phyloP scores from a whole-genome alignment of 2,797 vertebrate genomes.

The Spheniscus humboldti region DNA sequence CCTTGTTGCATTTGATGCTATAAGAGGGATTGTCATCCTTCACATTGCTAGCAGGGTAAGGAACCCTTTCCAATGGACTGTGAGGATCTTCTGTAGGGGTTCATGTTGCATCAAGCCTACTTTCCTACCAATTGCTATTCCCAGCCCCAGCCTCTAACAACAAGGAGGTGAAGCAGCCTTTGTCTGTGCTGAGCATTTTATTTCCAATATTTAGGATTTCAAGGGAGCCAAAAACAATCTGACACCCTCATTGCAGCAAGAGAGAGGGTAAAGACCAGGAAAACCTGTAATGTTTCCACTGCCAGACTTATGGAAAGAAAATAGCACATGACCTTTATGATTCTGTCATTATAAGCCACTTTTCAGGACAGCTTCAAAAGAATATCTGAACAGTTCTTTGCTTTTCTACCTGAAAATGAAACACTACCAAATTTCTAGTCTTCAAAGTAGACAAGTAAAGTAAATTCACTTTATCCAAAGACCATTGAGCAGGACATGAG shows the following conservation, averaged over 20 bases:
- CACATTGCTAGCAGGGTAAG: neutral
- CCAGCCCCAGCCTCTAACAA: neutral
- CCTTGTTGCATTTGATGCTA: neutral
- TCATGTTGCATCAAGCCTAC: neutral
- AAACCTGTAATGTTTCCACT: conserved; percentile 34
- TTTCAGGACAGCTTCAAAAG: conserved; percentile 41
- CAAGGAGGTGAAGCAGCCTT: neutral
- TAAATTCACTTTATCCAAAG: conserved; percentile 33
- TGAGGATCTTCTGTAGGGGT: neutral
- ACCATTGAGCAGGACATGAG: neutral
- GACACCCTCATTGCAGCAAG: neutral
- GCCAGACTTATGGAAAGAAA: conserved; percentile 52
- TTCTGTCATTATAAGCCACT: conserved; percentile 39
- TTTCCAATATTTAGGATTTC: neutral
- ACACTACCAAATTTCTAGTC: neutral
- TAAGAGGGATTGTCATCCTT: neutral
- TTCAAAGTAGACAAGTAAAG: conserved; percentile 20
- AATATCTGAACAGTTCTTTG: conserved; percentile 33
- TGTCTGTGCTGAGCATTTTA: neutral
- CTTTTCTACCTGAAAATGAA: conserved; percentile 43
- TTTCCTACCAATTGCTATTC: neutral
- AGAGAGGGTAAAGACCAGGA: neutral
- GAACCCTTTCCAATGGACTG: neutral
- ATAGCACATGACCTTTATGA: conserved; percentile 30
- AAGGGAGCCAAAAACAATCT: neutral